Evolutionary conservation across 92 coral and sea anemone species (phyloP).

Genomic region (Nematostella vectensis): DNA sequence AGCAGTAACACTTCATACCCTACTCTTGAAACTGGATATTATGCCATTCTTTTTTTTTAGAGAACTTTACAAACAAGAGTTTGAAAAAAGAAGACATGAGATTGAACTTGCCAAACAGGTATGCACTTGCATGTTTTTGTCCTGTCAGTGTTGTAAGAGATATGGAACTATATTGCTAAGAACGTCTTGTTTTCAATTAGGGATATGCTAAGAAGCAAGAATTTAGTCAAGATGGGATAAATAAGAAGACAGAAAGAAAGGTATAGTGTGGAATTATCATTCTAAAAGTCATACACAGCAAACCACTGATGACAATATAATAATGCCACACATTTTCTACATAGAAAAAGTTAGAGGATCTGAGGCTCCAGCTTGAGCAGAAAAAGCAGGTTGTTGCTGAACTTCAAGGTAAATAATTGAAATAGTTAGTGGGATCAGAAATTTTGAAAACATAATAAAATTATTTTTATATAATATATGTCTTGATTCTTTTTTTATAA

Average conservation of each 20-base stretch:
- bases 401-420: slow-evolving; percentile 76
- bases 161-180: too few relatives aligned
- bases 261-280: too few relatives aligned
- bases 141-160: too few relatives aligned
- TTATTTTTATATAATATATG: too few relatives aligned
- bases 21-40: too few relatives aligned
- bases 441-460: too few relatives aligned
- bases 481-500: too few relatives aligned
- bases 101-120: slow-evolving; percentile 85
- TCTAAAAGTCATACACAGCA: too few relatives aligned
- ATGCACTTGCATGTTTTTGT: neutral
- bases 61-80: slow-evolving; percentile 77
- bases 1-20: too few relatives aligned
- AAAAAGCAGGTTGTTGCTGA: slow-evolving; percentile 64
- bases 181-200: slow-evolving; percentile 17
- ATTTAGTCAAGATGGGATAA: slow-evolving; percentile 60
- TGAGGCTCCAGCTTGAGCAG: slow-evolving; percentile 65
- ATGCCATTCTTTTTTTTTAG: slow-evolving; percentile 27
- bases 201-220: slow-evolving; percentile 79
- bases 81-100: slow-evolving; percentile 72
- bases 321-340: too few relatives aligned
- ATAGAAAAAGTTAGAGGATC: slow-evolving; percentile 80
- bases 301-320: too few relatives aligned
- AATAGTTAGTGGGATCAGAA: too few relatives aligned
- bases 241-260: slow-evolving; percentile 81